Conservation (phyloP, 1,140 invertebrate species). For the Cephus cinctus region DNA sequence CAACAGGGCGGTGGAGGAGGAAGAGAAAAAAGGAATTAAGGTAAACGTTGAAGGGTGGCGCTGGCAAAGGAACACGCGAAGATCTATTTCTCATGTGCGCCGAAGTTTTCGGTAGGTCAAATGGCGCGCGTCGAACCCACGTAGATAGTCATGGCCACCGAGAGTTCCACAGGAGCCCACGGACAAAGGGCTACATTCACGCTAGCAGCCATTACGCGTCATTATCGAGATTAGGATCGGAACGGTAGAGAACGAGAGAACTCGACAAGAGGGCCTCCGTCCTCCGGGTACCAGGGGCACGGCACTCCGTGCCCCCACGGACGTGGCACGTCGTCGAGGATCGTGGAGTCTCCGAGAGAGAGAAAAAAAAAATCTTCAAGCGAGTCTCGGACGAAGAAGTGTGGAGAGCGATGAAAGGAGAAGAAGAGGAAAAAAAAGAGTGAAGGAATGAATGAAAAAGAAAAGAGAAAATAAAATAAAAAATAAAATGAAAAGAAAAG, state of each 20-base stretch:
- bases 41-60: too few species aligned
- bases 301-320: neutral
- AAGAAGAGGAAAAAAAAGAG: neutral
- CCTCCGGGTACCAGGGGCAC: neutral
- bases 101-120: constrained; percentile 46
- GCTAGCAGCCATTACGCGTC: constrained; percentile 54
- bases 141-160: too few species aligned
- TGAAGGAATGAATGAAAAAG: neutral
- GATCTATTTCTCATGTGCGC: too few species aligned
- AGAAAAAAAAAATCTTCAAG: constrained; percentile 2
- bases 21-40: constrained; percentile 13
- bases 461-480: constrained; percentile 1
- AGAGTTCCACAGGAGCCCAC: constrained; percentile 26
- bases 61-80: too few species aligned
- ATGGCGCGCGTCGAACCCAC: constrained; percentile 31
- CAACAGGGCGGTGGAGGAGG: neutral
- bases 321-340: neutral
- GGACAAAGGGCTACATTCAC: constrained; percentile 56
- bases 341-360: neutral
- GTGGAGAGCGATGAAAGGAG: neutral
- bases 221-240: constrained; percentile 58
- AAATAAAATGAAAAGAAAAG: constrained; percentile 20
- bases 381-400: neutral
- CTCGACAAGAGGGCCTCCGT: constrained; percentile 14
- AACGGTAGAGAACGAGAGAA: constrained; percentile 27